Conservation (phyloP, 2,888 invertebrate species). For the Aquatica leii region DNA sequence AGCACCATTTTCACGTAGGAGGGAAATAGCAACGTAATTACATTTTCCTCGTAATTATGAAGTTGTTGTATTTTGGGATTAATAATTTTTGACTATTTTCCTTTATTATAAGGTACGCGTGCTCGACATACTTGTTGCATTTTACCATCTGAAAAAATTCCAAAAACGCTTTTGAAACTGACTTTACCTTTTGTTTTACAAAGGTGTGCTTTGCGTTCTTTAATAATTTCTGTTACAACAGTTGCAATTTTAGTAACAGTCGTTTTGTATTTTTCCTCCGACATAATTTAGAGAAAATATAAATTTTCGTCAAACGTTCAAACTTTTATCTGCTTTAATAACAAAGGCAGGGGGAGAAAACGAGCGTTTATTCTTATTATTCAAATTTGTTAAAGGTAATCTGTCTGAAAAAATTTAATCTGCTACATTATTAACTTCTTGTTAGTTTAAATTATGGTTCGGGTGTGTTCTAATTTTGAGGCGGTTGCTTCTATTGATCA, state of each 20-base stretch:
- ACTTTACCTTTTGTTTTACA: neutral
- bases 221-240: neutral
- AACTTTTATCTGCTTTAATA: conserved; percentile 24
- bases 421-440: neutral
- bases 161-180: too few species aligned
- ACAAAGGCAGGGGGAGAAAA: conserved; percentile 13
- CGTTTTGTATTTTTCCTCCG: conserved; percentile 16
- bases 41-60: too few species aligned
- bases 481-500: too few species aligned
- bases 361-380: conserved; percentile 16
- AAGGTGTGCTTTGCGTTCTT: neutral
- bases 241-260: conserved; percentile 22
- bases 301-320: conserved; percentile 17
- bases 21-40: neutral
- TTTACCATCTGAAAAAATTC: neutral
- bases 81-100: neutral
- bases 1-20: neutral
- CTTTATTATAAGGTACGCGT: too few species aligned
- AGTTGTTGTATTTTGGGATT: neutral
- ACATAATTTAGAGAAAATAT: conserved; percentile 20
- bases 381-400: conserved; percentile 13
- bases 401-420: conserved; percentile 1
- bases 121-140: neutral
- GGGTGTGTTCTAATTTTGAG: too few species aligned
- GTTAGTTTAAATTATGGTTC: too few species aligned